A percentile compares a stretch with the other conserved stretches of the same genome.
Conservation (phyloP, 2,797 vertebrate species). For the Paedocypris micromegethes region DNA sequence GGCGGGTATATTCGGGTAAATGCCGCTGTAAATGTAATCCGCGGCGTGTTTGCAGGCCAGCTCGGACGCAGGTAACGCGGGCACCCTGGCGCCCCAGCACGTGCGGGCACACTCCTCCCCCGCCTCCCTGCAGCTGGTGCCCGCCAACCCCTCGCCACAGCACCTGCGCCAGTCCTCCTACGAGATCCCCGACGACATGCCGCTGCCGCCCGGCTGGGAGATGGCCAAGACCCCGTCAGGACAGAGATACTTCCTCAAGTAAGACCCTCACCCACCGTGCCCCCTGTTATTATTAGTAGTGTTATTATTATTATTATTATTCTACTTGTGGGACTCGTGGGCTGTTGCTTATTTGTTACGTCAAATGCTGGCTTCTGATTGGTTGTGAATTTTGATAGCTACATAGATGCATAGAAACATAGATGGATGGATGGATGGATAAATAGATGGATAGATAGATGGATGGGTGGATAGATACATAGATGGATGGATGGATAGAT, state of each 20-base stretch:
- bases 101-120: slow-evolving; percentile 95
- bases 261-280: slow-evolving; percentile 44
- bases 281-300: too few relatives aligned
- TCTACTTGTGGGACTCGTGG: too few relatives aligned
- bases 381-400: too few relatives aligned
- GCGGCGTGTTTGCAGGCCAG: slow-evolving; percentile 72
- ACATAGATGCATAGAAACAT: too few relatives aligned
- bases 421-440: too few relatives aligned
- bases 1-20: too few relatives aligned
- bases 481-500: too few relatives aligned
- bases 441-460: too few relatives aligned
- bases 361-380: too few relatives aligned
- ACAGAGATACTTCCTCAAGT: slow-evolving; percentile 99
- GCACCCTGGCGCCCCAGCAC: slow-evolving; percentile 88
- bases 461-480: too few relatives aligned
- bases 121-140: slow-evolving; percentile 86
- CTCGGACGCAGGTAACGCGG: slow-evolving; percentile 87
- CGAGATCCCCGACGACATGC: slow-evolving; percentile 92
- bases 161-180: slow-evolving; percentile 94
- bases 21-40: background rate
- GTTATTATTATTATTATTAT: too few relatives aligned
- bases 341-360: too few relatives aligned
- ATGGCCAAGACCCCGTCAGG: slow-evolving; percentile 97
- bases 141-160: slow-evolving; percentile 77
- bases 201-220: slow-evolving; percentile 93